phyloP scores from a whole-genome alignment of 2,888 invertebrate genomes.

The Chelonus formosanus region DNA sequence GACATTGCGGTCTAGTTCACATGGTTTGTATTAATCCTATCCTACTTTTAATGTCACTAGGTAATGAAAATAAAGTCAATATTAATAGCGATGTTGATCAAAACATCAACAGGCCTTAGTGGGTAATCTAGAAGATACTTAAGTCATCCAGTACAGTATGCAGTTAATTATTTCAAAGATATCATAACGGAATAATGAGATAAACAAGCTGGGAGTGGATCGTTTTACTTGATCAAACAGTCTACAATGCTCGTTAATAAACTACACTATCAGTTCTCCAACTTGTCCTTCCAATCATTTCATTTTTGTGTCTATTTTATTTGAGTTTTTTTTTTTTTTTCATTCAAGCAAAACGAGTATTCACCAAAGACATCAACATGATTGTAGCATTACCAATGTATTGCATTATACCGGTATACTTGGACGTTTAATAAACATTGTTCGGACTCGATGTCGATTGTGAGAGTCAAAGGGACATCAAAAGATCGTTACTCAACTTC shows the following conservation, averaged over 20 bases:
- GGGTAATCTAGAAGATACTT: conserved; percentile 2
- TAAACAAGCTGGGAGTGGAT: background rate
- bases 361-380: conserved; percentile 23
- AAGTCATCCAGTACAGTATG: conserved; percentile 2
- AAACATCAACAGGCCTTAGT: background rate
- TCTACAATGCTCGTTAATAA: conserved; percentile 6
- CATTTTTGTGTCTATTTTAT: background rate
- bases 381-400: conserved; percentile 32
- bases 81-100: background rate
- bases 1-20: conserved; percentile 26
- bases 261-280: background rate
- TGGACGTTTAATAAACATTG: conserved; percentile 36
- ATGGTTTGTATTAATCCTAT: background rate
- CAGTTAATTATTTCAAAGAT: conserved; percentile 9
- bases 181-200: conserved; percentile 12
- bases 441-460: conserved; percentile 17
- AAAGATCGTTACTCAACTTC: conserved; percentile 22
- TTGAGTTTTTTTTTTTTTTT: background rate
- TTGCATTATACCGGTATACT: conserved; percentile 33
- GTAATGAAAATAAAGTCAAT: background rate
- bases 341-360: background rate
- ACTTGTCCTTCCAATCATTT: conserved; percentile 6
- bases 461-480: conserved; percentile 16
- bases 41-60: conserved; percentile 11
- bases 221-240: conserved; percentile 1